Evolutionary conservation across 2,797 vertebrate genomes (phyloP).

Genomic region (Podarcis lilfordi): DNA sequence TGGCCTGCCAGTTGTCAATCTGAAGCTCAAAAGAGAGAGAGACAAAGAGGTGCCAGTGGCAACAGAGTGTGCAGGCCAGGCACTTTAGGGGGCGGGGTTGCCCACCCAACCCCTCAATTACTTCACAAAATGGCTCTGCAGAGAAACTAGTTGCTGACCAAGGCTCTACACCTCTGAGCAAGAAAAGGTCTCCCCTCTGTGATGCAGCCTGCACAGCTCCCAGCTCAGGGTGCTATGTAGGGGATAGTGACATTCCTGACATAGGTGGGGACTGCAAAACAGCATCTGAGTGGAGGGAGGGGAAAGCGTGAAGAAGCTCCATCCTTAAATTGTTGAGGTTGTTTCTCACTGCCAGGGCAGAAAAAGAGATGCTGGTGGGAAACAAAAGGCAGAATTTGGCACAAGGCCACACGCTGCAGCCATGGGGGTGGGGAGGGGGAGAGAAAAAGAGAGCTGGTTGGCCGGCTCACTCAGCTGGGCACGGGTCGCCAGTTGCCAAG

Average conservation of each 20-base stretch:
- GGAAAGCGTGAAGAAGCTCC: neutral
- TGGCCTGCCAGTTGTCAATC: neutral
- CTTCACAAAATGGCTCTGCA: neutral
- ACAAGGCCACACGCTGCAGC: neutral
- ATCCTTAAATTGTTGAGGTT: neutral
- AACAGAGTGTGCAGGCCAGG: neutral
- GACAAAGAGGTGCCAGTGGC: too few species aligned
- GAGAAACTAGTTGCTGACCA: too few species aligned
- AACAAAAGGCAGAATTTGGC: slow-evolving; percentile 11
- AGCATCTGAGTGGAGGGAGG: neutral
- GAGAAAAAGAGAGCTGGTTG: neutral
- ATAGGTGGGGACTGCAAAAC: neutral
- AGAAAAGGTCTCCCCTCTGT: neutral
- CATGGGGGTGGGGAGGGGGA: neutral
- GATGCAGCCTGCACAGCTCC: neutral
- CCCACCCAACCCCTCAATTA: too few species aligned
- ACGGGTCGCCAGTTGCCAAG: neutral
- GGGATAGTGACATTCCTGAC: neutral
- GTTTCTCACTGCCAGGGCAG: neutral
- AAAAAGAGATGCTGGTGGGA: neutral
- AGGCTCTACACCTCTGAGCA: neutral
- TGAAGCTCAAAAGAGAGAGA: neutral
- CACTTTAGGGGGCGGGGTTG: neutral
- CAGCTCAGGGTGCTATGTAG: neutral
- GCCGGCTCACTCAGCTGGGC: neutral